Evolutionary conservation across 2,888 invertebrate genomes (phyloP), one percentile per base, ranked within the genome.

Genomic region (Synanthedon vespiformis): DNA sequence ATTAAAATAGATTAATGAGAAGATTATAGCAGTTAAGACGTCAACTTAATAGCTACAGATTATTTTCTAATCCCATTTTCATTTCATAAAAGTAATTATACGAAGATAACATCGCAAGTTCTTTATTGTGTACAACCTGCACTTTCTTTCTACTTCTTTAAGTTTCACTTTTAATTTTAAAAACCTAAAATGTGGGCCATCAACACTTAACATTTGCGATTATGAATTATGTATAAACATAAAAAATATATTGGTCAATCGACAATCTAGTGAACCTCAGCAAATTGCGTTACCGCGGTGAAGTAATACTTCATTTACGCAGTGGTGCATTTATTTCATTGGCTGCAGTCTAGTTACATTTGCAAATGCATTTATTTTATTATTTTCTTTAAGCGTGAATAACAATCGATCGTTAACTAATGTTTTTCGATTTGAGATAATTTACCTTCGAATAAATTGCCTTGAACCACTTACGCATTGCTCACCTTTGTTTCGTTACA

Each of bases 391-490:
- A 44, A 34, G 13, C 14, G 8, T 14, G 14, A 44, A 44, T 14
- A 44, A 44, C 44, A 44, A 44, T 44, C 14, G 44, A 44, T 44
- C 14, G 8, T 44, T 44, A 13, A 44, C 44, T 44, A 13, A 6
- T 44, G 13, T n/a, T 44, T 44, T 44, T 44, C 44, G 13, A 44
- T 6, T 44, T 44, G n/a, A 41, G 4, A 13, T 41, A 16, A 13
- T 44, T 64, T 63, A 66, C 65, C 68, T 63, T 71, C 61, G 61
- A 64, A 65, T 61, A 69, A 72, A 61, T 71, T 57, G 60, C 82
- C 81, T 82, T 82, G 82, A 73, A 70, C 80, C 70, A 81, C 67
- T 80, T 80, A 72, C 67, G 66, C 64, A 73, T 71, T 62, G 60
- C 58, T 60, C 62, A 63, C 63, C 64, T 65, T 64, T 50, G 48